Evolutionary conservation across 2,888 invertebrate genomes (phyloP), one percentile per base, ranked within the genome.

Genomic region (Ectobius pallidus): DNA sequence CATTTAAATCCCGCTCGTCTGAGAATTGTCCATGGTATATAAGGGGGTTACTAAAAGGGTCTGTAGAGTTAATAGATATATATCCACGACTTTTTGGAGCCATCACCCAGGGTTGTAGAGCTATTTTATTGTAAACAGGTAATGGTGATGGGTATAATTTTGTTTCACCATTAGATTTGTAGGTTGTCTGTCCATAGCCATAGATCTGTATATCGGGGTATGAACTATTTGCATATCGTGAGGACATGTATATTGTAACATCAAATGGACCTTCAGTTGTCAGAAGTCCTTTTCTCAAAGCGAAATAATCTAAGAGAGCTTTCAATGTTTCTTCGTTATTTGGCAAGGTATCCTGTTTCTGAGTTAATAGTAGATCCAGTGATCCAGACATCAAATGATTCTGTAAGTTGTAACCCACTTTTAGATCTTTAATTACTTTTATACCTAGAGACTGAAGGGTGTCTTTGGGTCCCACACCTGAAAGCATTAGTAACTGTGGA

Each of bases 381-480:
- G 7, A 6, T 39, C 39, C 39, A 11, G 52, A 20, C 11, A 52
- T 16, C 18, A 22, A 16, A 18, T 52, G 52, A 18, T 52, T 22
- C 81, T 93, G 94, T 0, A 94, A 85, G 82, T 95, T 94, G 79
- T 89, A 22, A 0, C 87, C 87, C 0, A 86, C 86, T 20, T 83
- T 80, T 16, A 84, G 79, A 76, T 86, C 81, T 44, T 80, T 72
- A 11, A 84, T 44, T 3, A 82, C 79, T 1, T 81, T 72, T 16
- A 52, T 52, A 11, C 52, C 52, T 11, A 52, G 18, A 1, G 52
- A 18, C 22, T 52, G 16, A 11, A 52, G 18, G 11, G 18, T 18
- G 11, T 18, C 18, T 18, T 18, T 52, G 9, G 22, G 22, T 2
- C 72, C 72, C 18, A 72, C 52, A 2, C 72, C 72, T 16, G 87